Base-by-base conservation (phyloP, 2,888 invertebrate genomes). In the Scaptomyza caliginosa region DNA sequence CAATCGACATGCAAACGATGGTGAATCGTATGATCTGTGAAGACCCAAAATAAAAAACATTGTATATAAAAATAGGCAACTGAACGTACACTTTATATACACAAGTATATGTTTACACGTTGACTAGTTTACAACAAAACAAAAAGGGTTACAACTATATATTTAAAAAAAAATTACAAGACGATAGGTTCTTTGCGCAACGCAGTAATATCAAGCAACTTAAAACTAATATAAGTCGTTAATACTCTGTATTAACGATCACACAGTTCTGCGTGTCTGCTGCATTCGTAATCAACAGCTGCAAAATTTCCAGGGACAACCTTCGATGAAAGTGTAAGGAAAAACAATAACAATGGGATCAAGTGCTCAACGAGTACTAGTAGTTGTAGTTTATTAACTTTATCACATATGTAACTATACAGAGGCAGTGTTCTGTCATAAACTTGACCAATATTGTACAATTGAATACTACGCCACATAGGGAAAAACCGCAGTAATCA, bases 361-460 rank as follows among this genome's bases (percentile, higher is more conserved):
- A 63, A 63, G 49, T 56, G 42, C 48, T 23, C 50, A 40, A 39
- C 32, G 46, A 42, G 1, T 4, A 26, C 3, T 17, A 43, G 11
- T 50, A 51, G 1, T 30, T 30, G n/a, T n/a, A 11, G 5, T 26
- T 4, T 24, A 32, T 52, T 39, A 26, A 10, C 56, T 67, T 77
- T 77, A 81, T 77, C 71, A 54, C 23, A 40, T 40, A n/a, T n/a
- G n/a, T n/a, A 55, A 43, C 6, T 28, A 28, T 43, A 56, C 28
- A 24, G 5, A 36, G 30, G 34, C 26, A 30, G 36, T 24, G 56
- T 46, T 46, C 46, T 38, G 54, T 38, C 36, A 48, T 65, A 64
- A 77, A 79, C 86, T 85, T 85, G 79, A 82, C 86, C 78, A 80
- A 80, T 58, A 75, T 83, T 55, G 40, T 39, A 36, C 7, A 24